Conservation (phyloP, 2,113 vertebrate genomes). For the Lycaon pictus region DNA sequence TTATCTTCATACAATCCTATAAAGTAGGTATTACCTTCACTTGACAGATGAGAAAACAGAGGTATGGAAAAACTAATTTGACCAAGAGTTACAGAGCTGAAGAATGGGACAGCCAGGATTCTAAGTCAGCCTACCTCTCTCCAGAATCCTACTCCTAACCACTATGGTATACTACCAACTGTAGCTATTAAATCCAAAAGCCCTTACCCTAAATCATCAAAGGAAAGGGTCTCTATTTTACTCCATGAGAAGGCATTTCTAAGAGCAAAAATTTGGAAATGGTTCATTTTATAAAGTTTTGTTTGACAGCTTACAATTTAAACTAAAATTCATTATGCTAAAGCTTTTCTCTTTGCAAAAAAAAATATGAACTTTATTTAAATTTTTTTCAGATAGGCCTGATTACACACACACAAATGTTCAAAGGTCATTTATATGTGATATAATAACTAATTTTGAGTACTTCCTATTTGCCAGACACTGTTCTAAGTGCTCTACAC, state of each 20-base stretch:
- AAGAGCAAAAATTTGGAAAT: conserved; percentile 28
- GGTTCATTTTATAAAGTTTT: conserved; percentile 3
- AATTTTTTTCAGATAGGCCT: background rate
- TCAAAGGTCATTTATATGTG: background rate
- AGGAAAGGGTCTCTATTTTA: background rate
- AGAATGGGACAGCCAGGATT: background rate
- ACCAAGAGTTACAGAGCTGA: background rate
- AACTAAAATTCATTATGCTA: conserved; percentile 33
- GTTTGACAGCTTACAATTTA: conserved; percentile 17
- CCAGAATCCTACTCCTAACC: background rate
- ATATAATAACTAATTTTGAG: background rate
- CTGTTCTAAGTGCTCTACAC: background rate
- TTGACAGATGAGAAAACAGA: conserved; percentile 30
- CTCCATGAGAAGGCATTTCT: background rate
- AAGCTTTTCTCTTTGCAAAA: conserved; percentile 7
- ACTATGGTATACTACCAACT: background rate
- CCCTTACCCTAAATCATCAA: background rate
- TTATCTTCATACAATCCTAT: background rate
- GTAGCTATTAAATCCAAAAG: background rate
- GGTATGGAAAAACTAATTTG: background rate
- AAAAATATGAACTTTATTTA: background rate
- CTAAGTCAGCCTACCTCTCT: background rate
- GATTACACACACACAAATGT: background rate
- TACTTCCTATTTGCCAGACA: background rate
- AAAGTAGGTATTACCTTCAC: background rate